A percentile compares a stretch with the other conserved stretches of the same genome.
Evolutionary conservation across 2,888 invertebrate species (phyloP).

Genomic region (Graphium colonna): DNA sequence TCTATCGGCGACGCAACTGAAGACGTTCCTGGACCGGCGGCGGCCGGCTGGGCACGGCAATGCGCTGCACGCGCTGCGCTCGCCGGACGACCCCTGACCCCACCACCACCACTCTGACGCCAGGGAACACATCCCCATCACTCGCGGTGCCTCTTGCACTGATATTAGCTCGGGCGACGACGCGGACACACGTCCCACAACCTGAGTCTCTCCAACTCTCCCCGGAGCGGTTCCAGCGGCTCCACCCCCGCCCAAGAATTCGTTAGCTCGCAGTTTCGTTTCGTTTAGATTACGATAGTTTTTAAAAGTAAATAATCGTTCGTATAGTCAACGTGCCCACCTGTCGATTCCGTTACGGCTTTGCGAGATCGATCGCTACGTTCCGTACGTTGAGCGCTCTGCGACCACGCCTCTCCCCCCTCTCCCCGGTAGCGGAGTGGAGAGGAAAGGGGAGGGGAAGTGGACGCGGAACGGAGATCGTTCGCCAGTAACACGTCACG

Average conservation of each 20-base stretch:
- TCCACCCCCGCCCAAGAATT: no score
- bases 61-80: slow-evolving; percentile 44
- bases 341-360: slow-evolving; percentile 47
- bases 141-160: slow-evolving; percentile 30
- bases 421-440: not conserved
- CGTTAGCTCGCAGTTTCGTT: slow-evolving; percentile 37
- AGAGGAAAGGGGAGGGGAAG: not conserved
- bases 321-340: slow-evolving; percentile 72
- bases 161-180: slow-evolving; percentile 32
- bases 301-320: slow-evolving; percentile 41
- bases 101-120: slow-evolving; percentile 5
- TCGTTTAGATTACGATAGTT: slow-evolving; percentile 45
- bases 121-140: not conserved
- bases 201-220: not conserved
- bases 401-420: no score
- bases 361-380: not conserved
- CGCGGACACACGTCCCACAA: not conserved
- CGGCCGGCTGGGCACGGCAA: slow-evolving; percentile 65
- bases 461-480: not conserved
- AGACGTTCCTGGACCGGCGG: slow-evolving; percentile 70
- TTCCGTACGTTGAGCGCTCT: no score
- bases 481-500: not conserved
- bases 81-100: slow-evolving; percentile 65
- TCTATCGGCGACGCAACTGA: slow-evolving; percentile 59
- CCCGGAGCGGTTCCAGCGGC: slow-evolving; percentile 33